Conservation (phyloP, 2,888 invertebrate genomes). For the Tipula confusa region DNA sequence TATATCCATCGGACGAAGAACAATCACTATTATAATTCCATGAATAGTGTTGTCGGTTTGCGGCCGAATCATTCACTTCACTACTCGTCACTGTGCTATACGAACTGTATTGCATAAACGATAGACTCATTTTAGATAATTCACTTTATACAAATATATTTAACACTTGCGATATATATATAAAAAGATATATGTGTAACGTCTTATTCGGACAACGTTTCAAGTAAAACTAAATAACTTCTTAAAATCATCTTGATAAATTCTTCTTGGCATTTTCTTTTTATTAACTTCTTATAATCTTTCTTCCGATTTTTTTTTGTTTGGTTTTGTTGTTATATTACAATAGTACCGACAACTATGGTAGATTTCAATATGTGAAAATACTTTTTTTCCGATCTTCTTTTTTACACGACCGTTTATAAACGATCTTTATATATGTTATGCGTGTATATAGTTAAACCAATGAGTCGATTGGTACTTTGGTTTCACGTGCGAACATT, state of each 20-base stretch:
- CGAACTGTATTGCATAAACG: not conserved
- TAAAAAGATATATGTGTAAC: not conserved
- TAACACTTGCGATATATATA: not conserved
- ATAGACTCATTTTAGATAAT: slow-evolving; percentile 12
- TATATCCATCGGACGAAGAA: slow-evolving; percentile 28
- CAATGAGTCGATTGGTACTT: not conserved
- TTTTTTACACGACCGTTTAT: not conserved
- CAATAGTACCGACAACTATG: slow-evolving; percentile 3
- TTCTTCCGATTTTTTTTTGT: not conserved
- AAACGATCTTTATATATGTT: not conserved
- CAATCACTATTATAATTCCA: slow-evolving; percentile 27
- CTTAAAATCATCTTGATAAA: not conserved
- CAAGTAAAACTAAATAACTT: not conserved
- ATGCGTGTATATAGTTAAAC: not conserved
- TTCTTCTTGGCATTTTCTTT: not conserved
- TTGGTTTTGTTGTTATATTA: not conserved
- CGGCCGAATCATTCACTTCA: not conserved
- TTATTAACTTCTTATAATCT: not conserved
- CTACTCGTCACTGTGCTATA: not conserved
- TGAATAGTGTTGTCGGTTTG: not conserved
- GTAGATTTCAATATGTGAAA: not conserved
- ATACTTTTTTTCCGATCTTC: not conserved
- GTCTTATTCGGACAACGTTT: not conserved
- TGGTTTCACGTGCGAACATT: not conserved
- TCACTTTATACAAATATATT: not conserved